These are phyloP conservation scores for Drosophila parvula DNA, from an alignment of 1,140 invertebrate species.

Conservation along the genomic window DNA sequence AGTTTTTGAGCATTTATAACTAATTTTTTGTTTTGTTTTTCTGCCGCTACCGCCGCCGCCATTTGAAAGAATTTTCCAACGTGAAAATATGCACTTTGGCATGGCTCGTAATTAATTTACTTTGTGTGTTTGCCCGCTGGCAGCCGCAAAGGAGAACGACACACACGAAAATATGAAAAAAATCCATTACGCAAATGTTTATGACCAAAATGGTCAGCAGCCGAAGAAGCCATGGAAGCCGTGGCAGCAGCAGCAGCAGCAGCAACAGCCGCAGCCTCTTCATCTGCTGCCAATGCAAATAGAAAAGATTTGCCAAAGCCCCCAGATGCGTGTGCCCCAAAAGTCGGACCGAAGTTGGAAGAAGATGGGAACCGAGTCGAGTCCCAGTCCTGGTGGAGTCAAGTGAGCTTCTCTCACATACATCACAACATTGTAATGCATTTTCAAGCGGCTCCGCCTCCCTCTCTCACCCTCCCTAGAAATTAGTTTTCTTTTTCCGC, in stretches of 20 bases:
- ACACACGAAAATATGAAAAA: constrained; percentile 70
- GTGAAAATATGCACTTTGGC: constrained; percentile 48
- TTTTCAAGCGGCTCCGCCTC: constrained; percentile 33
- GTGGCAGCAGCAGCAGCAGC: constrained; percentile 24
- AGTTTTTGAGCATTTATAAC: constrained; percentile 77
- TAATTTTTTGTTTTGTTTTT: constrained; percentile 48
- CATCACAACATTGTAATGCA: constrained; percentile 79
- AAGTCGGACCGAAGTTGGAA: constrained; percentile 18
- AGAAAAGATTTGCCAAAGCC: constrained; percentile 75
- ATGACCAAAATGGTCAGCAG: constrained; percentile 79
- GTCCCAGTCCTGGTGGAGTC: constrained; percentile 7
- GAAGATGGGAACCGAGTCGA: constrained; percentile 47
- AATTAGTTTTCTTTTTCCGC: constrained; percentile 51
- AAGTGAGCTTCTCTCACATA: constrained; percentile 43
- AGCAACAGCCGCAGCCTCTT: constrained; percentile 42
- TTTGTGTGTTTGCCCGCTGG: constrained; percentile 76
- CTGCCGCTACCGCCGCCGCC: constrained; percentile 4
- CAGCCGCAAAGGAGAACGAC: constrained; percentile 60
- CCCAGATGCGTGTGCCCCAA: constrained; percentile 69
- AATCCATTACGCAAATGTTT: constrained; percentile 83
- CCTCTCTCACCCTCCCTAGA: neutral
- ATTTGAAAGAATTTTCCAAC: constrained; percentile 44
- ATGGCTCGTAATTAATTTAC: constrained; percentile 81
- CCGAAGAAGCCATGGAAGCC: constrained; percentile 29
- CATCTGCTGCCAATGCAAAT: constrained; percentile 71